Evolutionary conservation across 30 jellyfish, hydroid and myxozoan species (phyloP).

Genomic region (Turritopsis rubra): DNA sequence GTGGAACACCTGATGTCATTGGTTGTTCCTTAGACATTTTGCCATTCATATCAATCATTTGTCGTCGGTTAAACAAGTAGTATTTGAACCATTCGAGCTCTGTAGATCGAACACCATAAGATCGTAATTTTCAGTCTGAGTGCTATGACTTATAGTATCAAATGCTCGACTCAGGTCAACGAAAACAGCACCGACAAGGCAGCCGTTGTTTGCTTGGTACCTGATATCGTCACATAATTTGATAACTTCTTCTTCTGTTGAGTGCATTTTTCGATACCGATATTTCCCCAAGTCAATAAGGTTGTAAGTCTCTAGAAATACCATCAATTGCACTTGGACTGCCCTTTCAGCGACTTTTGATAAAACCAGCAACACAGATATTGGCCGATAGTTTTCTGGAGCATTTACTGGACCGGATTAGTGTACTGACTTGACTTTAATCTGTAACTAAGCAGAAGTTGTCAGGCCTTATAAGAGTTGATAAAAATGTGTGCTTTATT

Average conservation of each 20-base stretch:
- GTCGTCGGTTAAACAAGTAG: not conserved
- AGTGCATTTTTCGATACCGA: not conserved
- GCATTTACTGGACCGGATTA: too few relatives aligned
- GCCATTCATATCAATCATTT: not conserved
- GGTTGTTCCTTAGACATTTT: conserved; percentile 7
- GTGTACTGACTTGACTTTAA: too few relatives aligned
- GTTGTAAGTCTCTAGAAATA: not conserved
- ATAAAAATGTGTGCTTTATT: too few relatives aligned
- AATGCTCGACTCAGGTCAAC: conserved; percentile 5
- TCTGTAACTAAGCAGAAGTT: too few relatives aligned
- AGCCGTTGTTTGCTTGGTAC: conserved; percentile 15
- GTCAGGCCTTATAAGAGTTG: too few relatives aligned
- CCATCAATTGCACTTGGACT: too few relatives aligned
- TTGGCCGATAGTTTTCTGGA: too few relatives aligned
- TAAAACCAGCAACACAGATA: too few relatives aligned
- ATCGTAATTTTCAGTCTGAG: not conserved
- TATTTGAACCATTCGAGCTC: not conserved
- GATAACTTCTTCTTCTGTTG: not conserved
- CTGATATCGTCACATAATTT: not conserved
- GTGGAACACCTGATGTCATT: too few relatives aligned
- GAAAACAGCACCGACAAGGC: conserved; percentile 8
- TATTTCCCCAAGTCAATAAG: not conserved
- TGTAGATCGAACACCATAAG: not conserved
- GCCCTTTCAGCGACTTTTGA: too few relatives aligned
- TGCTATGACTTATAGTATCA: not conserved